Conservation (phyloP, 2,113 vertebrate species). For the human region DNA sequence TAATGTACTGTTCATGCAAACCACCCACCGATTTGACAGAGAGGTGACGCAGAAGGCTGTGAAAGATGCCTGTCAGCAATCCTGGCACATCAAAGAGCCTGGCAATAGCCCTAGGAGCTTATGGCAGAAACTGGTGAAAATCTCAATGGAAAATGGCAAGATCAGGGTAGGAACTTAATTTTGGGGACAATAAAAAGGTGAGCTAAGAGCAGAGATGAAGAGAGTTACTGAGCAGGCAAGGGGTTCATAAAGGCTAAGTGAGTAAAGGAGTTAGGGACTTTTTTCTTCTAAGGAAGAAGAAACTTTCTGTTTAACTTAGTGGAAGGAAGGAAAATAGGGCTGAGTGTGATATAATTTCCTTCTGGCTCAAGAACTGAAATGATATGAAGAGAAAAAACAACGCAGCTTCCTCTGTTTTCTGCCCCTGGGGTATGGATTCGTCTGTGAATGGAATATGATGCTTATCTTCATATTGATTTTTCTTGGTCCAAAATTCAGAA, state of each 20-base stretch:
- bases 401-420: not conserved
- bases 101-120: not conserved
- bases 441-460: not conserved
- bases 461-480: conserved; percentile 54
- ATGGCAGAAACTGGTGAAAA: no score
- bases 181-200: no score
- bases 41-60: fast-evolving
- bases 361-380: not conserved
- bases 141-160: not conserved
- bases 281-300: not conserved
- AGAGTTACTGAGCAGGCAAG: not conserved
- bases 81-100: not conserved
- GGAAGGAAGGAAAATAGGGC: not conserved
- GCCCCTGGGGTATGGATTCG: not conserved
- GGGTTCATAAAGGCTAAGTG: fast-evolving
- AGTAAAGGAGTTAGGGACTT: not conserved
- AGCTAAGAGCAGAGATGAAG: not conserved
- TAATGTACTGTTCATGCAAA: fast-evolving
- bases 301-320: not conserved
- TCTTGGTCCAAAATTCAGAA: conserved; percentile 55
- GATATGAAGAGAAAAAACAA: not conserved
- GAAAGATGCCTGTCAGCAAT: not conserved
- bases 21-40: not conserved
- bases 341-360: not conserved
- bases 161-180: not conserved